Evolutionary conservation across 2,113 vertebrate genomes (phyloP).

Genomic region (Lontra canadensis): DNA sequence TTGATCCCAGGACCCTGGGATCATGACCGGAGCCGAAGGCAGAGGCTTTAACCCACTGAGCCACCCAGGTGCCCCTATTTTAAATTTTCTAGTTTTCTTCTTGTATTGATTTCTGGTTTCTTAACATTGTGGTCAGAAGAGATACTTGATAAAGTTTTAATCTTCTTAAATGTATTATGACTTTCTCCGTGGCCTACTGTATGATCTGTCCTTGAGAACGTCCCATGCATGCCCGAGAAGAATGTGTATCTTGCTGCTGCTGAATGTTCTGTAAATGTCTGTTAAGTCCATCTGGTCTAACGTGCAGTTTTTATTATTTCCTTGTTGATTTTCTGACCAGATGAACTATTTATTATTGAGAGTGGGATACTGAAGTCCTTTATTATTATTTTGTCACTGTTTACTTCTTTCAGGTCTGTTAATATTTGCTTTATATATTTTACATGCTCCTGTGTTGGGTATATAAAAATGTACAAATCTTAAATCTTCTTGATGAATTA

Average conservation of each 20-base stretch:
- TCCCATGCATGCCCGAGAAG: neutral
- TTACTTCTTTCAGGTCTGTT: neutral
- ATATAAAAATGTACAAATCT: neutral
- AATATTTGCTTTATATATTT: neutral
- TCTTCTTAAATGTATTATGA: neutral
- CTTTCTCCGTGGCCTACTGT: neutral
- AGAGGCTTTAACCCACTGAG: too few relatives aligned
- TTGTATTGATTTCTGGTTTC: neutral
- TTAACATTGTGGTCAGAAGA: neutral
- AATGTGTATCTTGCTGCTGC: neutral
- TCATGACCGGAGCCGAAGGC: too few relatives aligned
- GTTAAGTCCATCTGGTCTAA: neutral
- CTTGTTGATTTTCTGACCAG: neutral
- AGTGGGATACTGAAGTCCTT: neutral
- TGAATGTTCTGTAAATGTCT: neutral
- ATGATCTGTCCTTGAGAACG: neutral
- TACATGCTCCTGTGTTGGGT: neutral
- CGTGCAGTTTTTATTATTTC: neutral
- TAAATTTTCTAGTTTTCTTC: neutral
- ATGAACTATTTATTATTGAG: neutral
- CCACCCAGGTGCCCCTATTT: too few relatives aligned
- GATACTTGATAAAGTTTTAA: neutral
- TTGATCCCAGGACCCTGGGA: too few relatives aligned
- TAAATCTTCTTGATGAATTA: neutral
- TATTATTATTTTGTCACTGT: neutral